phyloP scores from a whole-genome alignment of 2,113 vertebrate genomes.

The Pungitius pungitius region DNA sequence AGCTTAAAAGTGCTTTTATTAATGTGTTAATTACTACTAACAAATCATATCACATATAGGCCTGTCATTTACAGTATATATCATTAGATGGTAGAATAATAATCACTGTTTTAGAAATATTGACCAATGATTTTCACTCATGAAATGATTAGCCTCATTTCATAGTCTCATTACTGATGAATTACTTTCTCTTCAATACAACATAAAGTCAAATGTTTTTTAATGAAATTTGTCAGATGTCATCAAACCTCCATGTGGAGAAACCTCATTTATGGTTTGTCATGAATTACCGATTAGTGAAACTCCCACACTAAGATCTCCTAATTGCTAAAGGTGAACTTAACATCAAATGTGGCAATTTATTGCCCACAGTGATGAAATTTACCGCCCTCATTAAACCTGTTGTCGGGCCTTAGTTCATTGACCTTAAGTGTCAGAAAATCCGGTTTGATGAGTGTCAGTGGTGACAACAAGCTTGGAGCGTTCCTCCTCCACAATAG shows the following conservation, averaged over 20 bases:
- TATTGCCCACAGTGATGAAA: slow-evolving; percentile 38
- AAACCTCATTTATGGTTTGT: slow-evolving; percentile 38
- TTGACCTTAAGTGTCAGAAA: slow-evolving; percentile 69
- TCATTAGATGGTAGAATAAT: neutral
- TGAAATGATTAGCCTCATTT: slow-evolving; percentile 3
- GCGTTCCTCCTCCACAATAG: slow-evolving; percentile 52
- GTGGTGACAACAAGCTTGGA: slow-evolving; percentile 58
- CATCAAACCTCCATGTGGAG: slow-evolving; percentile 42
- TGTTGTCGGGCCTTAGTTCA: slow-evolving; percentile 59
- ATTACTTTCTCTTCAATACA: slow-evolving; percentile 1
- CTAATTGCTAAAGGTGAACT: slow-evolving; percentile 39
- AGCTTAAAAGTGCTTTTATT: neutral
- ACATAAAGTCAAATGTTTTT: slow-evolving; percentile 22
- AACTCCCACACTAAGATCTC: slow-evolving; percentile 24
- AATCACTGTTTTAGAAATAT: slow-evolving; percentile 8
- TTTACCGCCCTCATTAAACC: slow-evolving; percentile 49
- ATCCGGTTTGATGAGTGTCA: slow-evolving; percentile 54
- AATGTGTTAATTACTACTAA: neutral
- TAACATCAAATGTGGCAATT: slow-evolving; percentile 51
- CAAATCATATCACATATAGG: neutral
- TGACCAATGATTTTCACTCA: slow-evolving; percentile 3
- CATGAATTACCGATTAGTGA: slow-evolving; percentile 48
- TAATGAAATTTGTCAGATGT: slow-evolving; percentile 35
- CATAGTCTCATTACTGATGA: slow-evolving; percentile 7
- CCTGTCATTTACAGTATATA: neutral